These are phyloP conservation scores for Petrocephalus sullivani DNA, from an alignment of 2,797 vertebrate genomes.

Conservation along the genomic window DNA sequence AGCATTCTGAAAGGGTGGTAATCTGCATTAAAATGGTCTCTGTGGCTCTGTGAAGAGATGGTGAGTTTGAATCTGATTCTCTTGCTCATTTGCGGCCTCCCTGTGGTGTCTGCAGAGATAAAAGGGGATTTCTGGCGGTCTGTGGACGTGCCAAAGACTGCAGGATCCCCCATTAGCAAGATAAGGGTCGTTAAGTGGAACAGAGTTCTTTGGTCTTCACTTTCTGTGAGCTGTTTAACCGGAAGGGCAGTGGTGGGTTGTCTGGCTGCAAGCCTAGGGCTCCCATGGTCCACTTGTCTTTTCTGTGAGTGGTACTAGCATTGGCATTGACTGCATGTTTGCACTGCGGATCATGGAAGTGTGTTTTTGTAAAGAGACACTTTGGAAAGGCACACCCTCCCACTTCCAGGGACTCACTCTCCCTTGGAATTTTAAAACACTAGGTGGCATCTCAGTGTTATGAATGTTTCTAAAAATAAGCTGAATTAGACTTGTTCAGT, in stretches of 20 bases:
- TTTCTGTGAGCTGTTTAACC: background rate
- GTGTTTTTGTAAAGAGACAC: background rate
- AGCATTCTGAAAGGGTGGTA: background rate
- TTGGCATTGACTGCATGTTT: background rate
- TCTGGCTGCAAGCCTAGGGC: background rate
- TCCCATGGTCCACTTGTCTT: background rate
- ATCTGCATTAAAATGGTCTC: conserved; percentile 3
- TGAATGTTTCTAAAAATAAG: background rate
- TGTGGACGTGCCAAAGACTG: background rate
- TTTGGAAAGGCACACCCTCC: background rate
- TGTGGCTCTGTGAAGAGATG: background rate
- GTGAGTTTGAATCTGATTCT: background rate
- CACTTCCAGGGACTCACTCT: background rate
- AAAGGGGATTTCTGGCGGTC: background rate
- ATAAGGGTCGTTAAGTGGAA: conserved; percentile 4
- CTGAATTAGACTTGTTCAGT: background rate
- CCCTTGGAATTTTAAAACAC: background rate
- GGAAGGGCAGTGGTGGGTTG: background rate
- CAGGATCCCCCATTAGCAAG: background rate
- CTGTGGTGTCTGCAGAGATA: background rate
- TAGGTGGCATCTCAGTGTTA: background rate
- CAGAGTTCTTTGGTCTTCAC: background rate
- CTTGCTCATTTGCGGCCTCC: background rate
- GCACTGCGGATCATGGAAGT: background rate
- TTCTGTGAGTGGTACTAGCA: background rate